Base-by-base conservation (phyloP, 2,888 invertebrate genomes). In the Altica lythri region DNA sequence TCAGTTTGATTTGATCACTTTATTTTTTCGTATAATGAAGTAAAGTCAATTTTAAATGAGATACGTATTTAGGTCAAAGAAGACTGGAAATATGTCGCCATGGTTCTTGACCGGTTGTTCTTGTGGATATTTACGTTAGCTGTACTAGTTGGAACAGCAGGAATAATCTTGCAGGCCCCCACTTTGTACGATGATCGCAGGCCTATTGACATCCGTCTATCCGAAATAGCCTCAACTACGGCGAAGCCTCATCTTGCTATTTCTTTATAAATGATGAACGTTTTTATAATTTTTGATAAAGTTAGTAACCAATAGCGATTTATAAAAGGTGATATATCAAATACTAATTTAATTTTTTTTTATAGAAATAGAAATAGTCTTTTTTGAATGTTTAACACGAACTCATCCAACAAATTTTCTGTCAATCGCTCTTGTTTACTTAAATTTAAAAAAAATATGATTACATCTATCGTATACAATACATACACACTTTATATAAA, bases 71-170 rank as follows among this genome's bases (percentile, higher is more conserved):
- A 92, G 92, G 92, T 93, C 66, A 92, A 92, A 79, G 95, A 96
- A 81, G 96, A 97, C 81, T 97, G 97, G 97, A 97, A 97, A 78
- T 97, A 94, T 79, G 95, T 97, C 66, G 96, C 96, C 60, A 95
- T 96, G 93, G 96, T 97, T 64, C 82, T 97, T 75, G 97, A 97
- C 79, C 85, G 97, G 60, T 83, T 98, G 71, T 97, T 97, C 80
- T 84, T 97, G 69, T 95, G 95, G 91, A 95, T 97, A 76, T 97
- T 97, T 81, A 95, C 95, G 66, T 82, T 95, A 73, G 95, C 96
- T 43, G 95, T 95, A 71, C 82, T 96, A 61, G 91, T 95, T 62
- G 96, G 96, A 35, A 95, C 92, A 46, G 92, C 92, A 18, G 93
- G 93, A 48, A 95, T 95, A 75, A 95, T 95, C 72, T 83, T 95